phyloP scores from a whole-genome alignment of 2,888 invertebrate genomes.

The Hypsopygia costalis region DNA sequence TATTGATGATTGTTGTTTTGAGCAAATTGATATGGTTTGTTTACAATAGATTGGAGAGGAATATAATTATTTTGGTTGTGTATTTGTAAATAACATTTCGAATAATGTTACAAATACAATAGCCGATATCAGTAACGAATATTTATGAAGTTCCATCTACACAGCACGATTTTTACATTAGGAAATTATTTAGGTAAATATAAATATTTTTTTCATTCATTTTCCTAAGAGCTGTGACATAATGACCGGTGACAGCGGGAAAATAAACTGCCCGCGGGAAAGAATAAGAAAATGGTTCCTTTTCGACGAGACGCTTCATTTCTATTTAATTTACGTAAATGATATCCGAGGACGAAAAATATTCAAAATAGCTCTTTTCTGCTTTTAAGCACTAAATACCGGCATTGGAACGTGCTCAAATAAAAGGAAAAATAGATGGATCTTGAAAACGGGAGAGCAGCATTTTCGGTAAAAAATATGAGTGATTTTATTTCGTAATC shows the following conservation, averaged over 20 bases:
- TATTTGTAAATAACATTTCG: not conserved
- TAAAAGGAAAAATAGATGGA: slow-evolving; percentile 2
- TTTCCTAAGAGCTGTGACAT: slow-evolving; percentile 39
- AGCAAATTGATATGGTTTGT: not conserved
- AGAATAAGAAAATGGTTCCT: slow-evolving; percentile 51
- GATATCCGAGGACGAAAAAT: slow-evolving; percentile 33
- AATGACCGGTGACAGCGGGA: slow-evolving; percentile 57
- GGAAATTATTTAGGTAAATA: not conserved
- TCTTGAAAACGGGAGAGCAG: slow-evolving; percentile 1
- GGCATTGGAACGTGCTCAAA: not conserved
- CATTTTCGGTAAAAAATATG: not conserved
- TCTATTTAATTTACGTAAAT: slow-evolving; percentile 54
- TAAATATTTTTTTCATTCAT: slow-evolving; percentile 27
- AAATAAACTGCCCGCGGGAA: slow-evolving; percentile 53
- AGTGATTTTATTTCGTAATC: slow-evolving; percentile 3
- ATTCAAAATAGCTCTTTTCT: slow-evolving; percentile 14
- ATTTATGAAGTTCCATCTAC: too few species aligned
- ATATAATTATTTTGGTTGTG: not conserved
- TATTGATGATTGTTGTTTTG: not conserved
- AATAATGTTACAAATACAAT: not conserved
- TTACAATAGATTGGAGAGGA: not conserved
- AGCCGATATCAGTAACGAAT: too few species aligned
- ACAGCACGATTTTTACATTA: not conserved
- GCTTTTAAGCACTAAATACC: not conserved
- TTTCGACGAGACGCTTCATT: slow-evolving; percentile 44